Base-by-base conservation (phyloP, 2,888 invertebrate species). In the Drosophila rellima region DNA sequence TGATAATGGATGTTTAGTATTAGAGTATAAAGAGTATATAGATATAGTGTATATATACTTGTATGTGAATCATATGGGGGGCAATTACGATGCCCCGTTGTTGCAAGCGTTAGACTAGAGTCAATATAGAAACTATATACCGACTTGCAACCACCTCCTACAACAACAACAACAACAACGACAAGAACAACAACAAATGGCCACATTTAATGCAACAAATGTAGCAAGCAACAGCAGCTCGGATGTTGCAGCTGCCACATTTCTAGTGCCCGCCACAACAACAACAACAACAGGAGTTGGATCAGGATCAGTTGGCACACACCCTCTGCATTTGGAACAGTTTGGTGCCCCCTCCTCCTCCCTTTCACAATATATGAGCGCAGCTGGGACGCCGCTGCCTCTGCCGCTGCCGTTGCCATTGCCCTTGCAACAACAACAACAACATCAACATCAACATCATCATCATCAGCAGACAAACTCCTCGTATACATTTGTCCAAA, bases 401-500 rank as follows among this genome's bases (percentile, higher is more conserved):
- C 64, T 82, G 52, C 82, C 13, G 75, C 17, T 80, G 29, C 57
- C 61, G 57, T 60, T 63, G 3, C 52, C 69, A 6, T 52, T 75
- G 4, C 51, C 69, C 7, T 50, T 75, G 44, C 68, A 68, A 8
- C 29, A 15, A 1, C 47, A 47, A 17, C 48, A 45, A 33, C 74
- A 64, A 52, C 74, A 23, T n/a, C n/a, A n/a, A n/a, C n/a, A 76
- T 15, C 88, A 86, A n/a, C 79, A 72, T 48, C 76, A 69, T 63
- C 77, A 78, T 40, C 88, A 89, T 31, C 90, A 91, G 72, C 90
- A 90, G 64, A 81, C 88, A n/a, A 91, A 90, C 54, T 88, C 90
- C 39, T 87, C 91, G 63, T 90, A 91, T 60, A 92, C 92, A 15
- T 90, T 92, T 77, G 89, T 92, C 62, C 92, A 92, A 77, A 92